Evolutionary conservation across 2,113 vertebrate species (phyloP).

Genomic region (Elgaria multicarinata): DNA sequence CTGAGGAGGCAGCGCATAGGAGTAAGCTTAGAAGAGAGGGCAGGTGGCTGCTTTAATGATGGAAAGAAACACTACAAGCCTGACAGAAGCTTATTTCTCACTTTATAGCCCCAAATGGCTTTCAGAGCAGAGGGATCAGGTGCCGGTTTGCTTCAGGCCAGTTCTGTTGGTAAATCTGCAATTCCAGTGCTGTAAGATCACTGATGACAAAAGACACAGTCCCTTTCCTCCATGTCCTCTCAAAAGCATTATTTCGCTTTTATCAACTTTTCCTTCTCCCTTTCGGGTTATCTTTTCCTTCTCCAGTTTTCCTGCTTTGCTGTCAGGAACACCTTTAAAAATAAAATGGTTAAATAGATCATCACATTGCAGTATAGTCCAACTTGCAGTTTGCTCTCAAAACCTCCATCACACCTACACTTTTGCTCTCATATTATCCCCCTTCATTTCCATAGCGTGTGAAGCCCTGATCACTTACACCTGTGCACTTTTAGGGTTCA

Average conservation of each 20-base stretch:
- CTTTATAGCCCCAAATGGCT: background rate
- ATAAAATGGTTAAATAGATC: too few species aligned
- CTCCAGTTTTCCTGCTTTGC: background rate
- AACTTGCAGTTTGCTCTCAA: too few species aligned
- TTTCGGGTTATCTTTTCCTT: too few species aligned
- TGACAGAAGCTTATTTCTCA: background rate
- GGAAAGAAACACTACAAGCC: background rate
- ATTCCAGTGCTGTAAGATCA: background rate
- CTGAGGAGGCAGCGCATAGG: background rate
- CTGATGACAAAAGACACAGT: background rate
- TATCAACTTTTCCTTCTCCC: background rate
- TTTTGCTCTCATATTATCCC: too few species aligned
- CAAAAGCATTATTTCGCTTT: background rate
- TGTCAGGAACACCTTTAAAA: background rate
- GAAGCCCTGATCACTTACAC: too few species aligned
- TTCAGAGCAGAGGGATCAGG: background rate
- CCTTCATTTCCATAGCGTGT: too few species aligned
- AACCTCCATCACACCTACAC: too few species aligned
- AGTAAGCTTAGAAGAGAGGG: background rate
- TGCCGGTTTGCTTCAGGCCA: background rate
- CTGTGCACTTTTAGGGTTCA: too few species aligned
- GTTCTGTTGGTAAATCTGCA: background rate
- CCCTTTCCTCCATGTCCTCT: too few species aligned
- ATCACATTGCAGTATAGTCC: background rate
- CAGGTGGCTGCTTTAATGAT: background rate